Evolutionary conservation across 2,113 vertebrate genomes (phyloP).

Genomic region (Lamprotornis superbus): DNA sequence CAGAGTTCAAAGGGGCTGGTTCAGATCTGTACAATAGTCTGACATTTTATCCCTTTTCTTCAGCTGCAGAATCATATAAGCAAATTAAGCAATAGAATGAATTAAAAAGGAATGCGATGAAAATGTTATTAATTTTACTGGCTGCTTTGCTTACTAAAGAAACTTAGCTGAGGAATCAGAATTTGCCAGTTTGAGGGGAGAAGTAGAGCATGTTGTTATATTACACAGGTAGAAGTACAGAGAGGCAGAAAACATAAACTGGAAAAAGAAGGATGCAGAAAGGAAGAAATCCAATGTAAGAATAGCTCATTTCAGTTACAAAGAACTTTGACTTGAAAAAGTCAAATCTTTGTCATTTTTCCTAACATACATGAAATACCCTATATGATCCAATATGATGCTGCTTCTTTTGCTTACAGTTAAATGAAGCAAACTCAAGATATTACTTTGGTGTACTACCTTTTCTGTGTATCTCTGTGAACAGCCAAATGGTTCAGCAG

Average conservation of each 20-base stretch:
- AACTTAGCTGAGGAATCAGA: not conserved
- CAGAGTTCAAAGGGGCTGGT: conserved; percentile 33
- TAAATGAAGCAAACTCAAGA: not conserved
- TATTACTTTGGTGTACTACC: not conserved
- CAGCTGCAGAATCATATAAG: not conserved
- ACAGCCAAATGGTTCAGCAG: not conserved
- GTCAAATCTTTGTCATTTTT: not conserved
- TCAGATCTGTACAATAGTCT: not conserved
- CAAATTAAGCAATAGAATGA: not conserved
- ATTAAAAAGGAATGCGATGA: not conserved
- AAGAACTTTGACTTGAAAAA: not conserved
- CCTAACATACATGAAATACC: not conserved
- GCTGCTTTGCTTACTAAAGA: not conserved
- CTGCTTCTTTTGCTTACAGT: not conserved
- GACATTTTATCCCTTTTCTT: conserved; percentile 29
- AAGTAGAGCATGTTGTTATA: not conserved
- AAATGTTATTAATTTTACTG: conserved; percentile 16
- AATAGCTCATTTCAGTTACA: not conserved
- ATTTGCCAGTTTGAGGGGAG: not conserved
- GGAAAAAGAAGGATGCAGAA: not conserved
- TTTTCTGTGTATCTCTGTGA: not conserved
- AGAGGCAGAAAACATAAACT: not conserved
- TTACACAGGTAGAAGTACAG: not conserved
- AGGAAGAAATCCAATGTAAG: not conserved
- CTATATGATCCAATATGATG: not conserved